Evolutionary conservation across 35 echinoderm and acorn worm genomes (phyloP).

Genomic region (Nesometra sesokonis): DNA sequence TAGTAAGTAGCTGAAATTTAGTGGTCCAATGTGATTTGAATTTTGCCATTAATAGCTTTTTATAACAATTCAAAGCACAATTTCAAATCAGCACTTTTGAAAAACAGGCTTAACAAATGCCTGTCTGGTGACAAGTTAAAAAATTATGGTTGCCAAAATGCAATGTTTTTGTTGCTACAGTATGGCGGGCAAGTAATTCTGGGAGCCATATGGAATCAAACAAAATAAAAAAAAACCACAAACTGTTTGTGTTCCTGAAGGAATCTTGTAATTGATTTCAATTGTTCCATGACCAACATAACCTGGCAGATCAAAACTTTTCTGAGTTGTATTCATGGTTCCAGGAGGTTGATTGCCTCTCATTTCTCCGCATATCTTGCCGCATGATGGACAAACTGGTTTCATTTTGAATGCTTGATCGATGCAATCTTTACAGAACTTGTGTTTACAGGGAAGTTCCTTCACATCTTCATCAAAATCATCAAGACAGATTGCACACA

Average conservation of each 20-base stretch:
- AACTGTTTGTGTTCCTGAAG: conserved; percentile 24
- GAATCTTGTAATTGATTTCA: conserved; percentile 18
- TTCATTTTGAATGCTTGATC: conserved; percentile 2
- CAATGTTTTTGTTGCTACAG: no score
- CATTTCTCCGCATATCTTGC: not conserved
- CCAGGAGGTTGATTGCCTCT: conserved; percentile 39
- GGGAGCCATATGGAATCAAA: no score
- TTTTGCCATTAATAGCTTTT: no score
- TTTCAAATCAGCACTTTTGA: no score
- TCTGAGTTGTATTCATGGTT: not conserved
- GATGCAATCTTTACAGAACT: conserved; percentile 26
- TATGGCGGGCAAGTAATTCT: no score
- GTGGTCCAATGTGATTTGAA: no score
- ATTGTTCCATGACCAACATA: conserved; percentile 11
- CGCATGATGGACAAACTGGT: conserved; percentile 26
- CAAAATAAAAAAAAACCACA: not conserved
- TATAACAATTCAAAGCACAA: no score
- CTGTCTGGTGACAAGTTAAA: no score
- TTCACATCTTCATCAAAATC: not conserved
- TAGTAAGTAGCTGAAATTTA: no score
- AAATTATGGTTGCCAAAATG: no score
- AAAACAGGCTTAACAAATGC: no score
- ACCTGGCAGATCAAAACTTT: conserved; percentile 5
- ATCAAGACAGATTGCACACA: conserved; percentile 20
- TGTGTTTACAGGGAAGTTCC: conserved; percentile 22